phyloP scores from a whole-genome alignment of 2,797 vertebrate species.

The Amniataba percoides region DNA sequence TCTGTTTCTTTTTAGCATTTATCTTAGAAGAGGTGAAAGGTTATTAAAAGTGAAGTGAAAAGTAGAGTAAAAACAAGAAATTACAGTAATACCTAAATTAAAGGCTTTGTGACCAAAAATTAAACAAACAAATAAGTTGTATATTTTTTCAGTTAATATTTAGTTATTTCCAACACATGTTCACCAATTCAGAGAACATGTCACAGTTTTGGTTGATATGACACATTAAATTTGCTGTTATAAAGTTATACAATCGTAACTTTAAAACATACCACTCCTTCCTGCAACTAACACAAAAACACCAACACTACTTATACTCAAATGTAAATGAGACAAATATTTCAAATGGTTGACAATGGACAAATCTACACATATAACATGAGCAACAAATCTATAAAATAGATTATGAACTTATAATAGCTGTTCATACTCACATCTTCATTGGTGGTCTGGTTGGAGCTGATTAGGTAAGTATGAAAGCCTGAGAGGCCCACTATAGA shows the following conservation, averaged over 20 bases:
- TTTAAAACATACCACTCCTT: not conserved
- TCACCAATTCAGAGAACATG: not conserved
- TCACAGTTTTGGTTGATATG: not conserved
- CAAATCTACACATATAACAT: not conserved
- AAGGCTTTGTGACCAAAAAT: not conserved
- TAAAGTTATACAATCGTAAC: not conserved
- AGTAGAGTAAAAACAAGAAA: not conserved
- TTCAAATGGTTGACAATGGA: not conserved
- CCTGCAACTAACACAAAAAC: not conserved
- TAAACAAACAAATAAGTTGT: not conserved
- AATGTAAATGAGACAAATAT: not conserved
- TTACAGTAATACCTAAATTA: not conserved
- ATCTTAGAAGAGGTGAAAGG: not conserved
- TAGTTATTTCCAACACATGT: not conserved
- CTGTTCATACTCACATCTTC: constrained; percentile 93
- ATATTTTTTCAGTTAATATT: not conserved
- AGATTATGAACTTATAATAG: not conserved
- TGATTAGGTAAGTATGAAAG: constrained; percentile 98
- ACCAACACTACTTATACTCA: not conserved
- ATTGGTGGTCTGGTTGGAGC: constrained; percentile 99
- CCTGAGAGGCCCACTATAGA: constrained; percentile 98
- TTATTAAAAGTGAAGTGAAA: not conserved
- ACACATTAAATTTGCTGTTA: not conserved
- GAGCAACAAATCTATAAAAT: too few relatives aligned
- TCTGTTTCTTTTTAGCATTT: not conserved